phyloP scores from a whole-genome alignment of 2,113 vertebrate species.

The Setophaga petechia region DNA sequence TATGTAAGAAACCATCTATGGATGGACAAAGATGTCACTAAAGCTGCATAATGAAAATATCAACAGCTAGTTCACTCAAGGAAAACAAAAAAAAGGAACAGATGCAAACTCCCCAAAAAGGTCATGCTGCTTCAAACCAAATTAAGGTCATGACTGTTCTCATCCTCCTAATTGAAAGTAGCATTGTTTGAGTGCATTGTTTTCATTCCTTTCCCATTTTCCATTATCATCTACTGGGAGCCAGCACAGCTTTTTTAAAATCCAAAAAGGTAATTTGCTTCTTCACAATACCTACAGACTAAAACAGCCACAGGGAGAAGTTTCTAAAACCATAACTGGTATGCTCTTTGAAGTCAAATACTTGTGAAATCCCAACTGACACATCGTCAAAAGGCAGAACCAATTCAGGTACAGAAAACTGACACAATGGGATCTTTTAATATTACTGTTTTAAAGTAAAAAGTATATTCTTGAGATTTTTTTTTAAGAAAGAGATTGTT shows the following conservation, averaged over 20 bases:
- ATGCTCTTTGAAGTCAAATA: neutral
- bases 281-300: neutral
- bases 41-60: neutral
- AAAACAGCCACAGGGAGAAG: neutral
- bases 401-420: neutral
- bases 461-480: neutral
- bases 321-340: neutral
- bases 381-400: neutral
- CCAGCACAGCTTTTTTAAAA: neutral
- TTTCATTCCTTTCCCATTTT: neutral
- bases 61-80: neutral
- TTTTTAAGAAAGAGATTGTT: neutral
- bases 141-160: neutral
- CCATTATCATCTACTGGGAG: neutral
- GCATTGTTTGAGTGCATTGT: neutral
- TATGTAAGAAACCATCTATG: neutral
- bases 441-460: neutral
- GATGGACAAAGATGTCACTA: neutral
- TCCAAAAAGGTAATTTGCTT: neutral
- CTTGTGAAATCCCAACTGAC: slow-evolving; percentile 22
- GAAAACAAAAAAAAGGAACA: neutral
- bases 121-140: neutral
- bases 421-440: neutral
- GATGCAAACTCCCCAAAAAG: neutral
- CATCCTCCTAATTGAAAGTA: neutral